A percentile compares a stretch with the other conserved stretches of the same genome.
phyloP scores from a whole-genome alignment of 2,113 vertebrate species.

The Sitta europaea region DNA sequence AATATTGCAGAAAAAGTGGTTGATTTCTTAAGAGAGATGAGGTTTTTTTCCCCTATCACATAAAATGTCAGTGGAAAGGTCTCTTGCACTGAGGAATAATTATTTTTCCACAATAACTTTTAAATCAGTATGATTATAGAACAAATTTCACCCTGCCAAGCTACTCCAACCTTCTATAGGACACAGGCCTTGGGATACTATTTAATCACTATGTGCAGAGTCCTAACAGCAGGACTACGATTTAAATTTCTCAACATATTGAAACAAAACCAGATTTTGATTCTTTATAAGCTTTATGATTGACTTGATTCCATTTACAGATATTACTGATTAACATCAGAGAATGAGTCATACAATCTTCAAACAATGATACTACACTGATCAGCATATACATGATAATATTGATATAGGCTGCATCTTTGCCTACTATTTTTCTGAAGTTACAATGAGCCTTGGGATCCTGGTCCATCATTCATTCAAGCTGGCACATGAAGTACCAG shows the following conservation, averaged over 20 bases:
- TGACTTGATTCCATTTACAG: neutral
- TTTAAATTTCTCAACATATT: neutral
- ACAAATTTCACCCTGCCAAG: neutral
- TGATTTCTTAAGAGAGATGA: neutral
- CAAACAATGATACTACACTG: neutral
- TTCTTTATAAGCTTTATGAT: neutral
- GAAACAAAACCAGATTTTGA: neutral
- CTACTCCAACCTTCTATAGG: neutral
- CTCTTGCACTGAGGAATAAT: neutral
- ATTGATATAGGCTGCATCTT: neutral
- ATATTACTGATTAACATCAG: neutral
- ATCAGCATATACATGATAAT: neutral
- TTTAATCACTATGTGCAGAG: neutral
- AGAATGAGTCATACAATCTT: neutral
- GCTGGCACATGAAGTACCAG: neutral
- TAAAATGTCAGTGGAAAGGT: neutral
- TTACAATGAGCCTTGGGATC: neutral
- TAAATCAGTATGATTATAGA: neutral
- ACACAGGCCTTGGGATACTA: neutral
- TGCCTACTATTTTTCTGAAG: neutral
- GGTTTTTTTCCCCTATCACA: neutral
- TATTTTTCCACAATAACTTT: neutral
- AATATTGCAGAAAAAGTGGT: neutral
- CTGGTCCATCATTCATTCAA: neutral
- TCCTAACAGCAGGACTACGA: neutral